These are phyloP conservation scores for Poeciliopsis presidionis DNA, from an alignment of 2,797 vertebrate genomes.

Conservation along the genomic window DNA sequence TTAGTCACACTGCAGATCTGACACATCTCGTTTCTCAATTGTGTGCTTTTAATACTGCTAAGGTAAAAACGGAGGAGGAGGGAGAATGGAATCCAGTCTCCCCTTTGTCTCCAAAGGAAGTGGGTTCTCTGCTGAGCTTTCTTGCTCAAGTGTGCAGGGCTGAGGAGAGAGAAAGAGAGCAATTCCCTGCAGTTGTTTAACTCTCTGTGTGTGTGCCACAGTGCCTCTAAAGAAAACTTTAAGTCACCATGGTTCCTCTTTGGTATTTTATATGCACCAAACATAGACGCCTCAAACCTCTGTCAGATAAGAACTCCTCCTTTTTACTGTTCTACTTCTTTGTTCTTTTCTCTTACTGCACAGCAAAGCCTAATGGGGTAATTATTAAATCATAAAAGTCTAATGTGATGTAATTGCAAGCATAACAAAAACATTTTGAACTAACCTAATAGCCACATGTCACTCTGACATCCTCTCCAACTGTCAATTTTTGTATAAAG, in stretches of 20 bases:
- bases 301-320: background rate
- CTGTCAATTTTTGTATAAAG: constrained; percentile 2
- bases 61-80: background rate
- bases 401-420: constrained; percentile 1
- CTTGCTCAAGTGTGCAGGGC: background rate
- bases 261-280: background rate
- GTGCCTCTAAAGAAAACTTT: background rate
- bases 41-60: background rate
- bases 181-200: background rate
- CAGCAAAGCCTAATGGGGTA: background rate
- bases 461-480: constrained; percentile 1
- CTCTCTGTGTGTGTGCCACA: background rate
- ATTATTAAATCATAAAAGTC: constrained; percentile 1
- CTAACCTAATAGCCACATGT: constrained; percentile 4
- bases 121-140: background rate
- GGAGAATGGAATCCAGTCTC: background rate
- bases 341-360: background rate
- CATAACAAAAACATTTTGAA: constrained; percentile 10
- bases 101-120: background rate
- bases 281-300: background rate
- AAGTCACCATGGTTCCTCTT: background rate
- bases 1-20: background rate
- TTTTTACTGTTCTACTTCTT: background rate
- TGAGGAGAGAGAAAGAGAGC: background rate
- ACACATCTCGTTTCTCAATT: background rate